Base-by-base conservation (phyloP, 2,888 invertebrate species). In the Phasia obesa region DNA sequence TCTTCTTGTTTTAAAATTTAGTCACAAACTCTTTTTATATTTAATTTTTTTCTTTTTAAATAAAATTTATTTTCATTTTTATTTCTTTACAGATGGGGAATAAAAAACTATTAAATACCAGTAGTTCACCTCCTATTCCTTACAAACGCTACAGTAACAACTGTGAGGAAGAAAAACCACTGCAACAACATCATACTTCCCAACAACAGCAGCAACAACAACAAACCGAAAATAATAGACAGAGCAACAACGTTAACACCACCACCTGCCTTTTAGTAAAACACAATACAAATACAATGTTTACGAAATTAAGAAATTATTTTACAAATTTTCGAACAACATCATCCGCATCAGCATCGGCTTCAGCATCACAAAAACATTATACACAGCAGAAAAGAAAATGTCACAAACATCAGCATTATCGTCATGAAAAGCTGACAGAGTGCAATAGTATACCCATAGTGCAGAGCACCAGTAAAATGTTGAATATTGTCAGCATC, bases 371-470 rank as follows among this genome's bases (percentile, higher is more conserved):
- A 69, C 74, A 83, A 53, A 42, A 67, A 55, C 42, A 62, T 42
- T 59, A 64, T 31, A 35, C 67, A 21, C 71, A 74, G 3, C 38
- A 51, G 25, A 73, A 53, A 69, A 70, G 78, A 78, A 74, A 65
- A 67, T 67, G 19, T 59, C 78, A 73, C 49, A 51, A 67, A 15
- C 59, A 53, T 51, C 64, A 73, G 55, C 53, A 53, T 57, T 55
- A 70, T 67, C 67, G 69, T 47, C 70, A 78, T 42, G 53, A 82
- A 65, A 84, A 84, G 60, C 70, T 86, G 79, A 81, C 57, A 77
- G 69, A 81, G n/a, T 65, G 71, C 57, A 76, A 71, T 25, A 75
- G 70, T 35, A 77, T 77, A 64, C 70, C 69, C 67, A 73, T 35
- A 35, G 76, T 65, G 69, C 79, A 84, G 62, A 64, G 75, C 59